These are phyloP conservation scores for Prosapia bicincta DNA, from an alignment of 2,888 invertebrate species.

Conservation along the genomic window DNA sequence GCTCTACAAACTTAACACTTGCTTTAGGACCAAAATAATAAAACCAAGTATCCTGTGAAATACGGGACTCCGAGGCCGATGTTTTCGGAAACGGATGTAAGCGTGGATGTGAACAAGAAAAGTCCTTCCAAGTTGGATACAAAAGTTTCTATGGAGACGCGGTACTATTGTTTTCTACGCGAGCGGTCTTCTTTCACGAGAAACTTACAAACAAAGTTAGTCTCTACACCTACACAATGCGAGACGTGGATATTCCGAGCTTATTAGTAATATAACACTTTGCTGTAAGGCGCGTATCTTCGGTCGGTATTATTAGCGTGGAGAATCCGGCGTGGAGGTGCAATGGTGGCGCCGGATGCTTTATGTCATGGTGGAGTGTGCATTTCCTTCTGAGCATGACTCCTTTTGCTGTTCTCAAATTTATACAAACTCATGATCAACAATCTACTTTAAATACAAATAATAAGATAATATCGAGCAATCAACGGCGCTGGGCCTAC, in stretches of 20 bases:
- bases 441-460: too few species aligned
- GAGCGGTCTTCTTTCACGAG: constrained; percentile 4
- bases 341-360: too few species aligned
- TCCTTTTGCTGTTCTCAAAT: too few species aligned
- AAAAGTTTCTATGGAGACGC: constrained; percentile 30
- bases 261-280: background rate
- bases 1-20: background rate
- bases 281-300: too few species aligned
- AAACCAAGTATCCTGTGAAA: background rate
- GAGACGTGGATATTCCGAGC: background rate
- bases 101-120: constrained; percentile 10
- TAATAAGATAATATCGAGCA: too few species aligned
- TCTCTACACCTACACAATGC: background rate
- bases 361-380: too few species aligned
- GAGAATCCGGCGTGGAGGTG: too few species aligned
- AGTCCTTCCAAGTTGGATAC: constrained; percentile 17
- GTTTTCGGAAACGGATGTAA: constrained; percentile 20
- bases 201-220: background rate
- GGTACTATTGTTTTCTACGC: constrained; percentile 25
- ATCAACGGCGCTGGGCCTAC: too few species aligned
- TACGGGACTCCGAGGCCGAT: background rate
- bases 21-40: background rate
- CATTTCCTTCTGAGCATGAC: too few species aligned
- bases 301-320: too few species aligned
- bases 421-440: too few species aligned